phyloP scores from a whole-genome alignment of 2,113 vertebrate species.

The Silurus glanis region DNA sequence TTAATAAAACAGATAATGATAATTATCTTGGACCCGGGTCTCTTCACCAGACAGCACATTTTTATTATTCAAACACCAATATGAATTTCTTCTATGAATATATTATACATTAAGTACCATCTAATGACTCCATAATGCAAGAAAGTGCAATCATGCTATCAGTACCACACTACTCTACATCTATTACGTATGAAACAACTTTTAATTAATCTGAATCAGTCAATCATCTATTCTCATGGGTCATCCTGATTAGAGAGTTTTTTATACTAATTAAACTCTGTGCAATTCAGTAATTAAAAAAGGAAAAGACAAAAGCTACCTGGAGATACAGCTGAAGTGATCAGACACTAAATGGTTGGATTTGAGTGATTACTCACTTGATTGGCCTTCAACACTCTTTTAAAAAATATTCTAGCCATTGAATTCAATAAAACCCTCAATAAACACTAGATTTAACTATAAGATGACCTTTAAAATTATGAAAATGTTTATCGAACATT shows the following conservation, averaged over 20 bases:
- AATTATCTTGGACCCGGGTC: conserved; percentile 12
- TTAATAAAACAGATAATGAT: neutral
- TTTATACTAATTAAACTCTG: conserved; percentile 5
- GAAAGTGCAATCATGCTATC: conserved; percentile 4
- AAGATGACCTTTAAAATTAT: neutral
- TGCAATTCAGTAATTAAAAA: neutral
- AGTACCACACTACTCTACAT: neutral
- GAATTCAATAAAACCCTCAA: neutral
- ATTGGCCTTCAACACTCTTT: neutral
- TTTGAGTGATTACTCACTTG: neutral
- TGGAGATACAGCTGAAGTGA: neutral
- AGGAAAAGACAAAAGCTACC: neutral
- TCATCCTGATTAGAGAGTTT: conserved; percentile 12
- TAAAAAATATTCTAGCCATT: neutral
- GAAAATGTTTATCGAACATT: neutral
- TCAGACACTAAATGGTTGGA: neutral
- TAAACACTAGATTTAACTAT: neutral
- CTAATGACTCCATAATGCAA: conserved; percentile 26
- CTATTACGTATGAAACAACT: conserved; percentile 13
- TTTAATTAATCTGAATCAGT: conserved; percentile 20
- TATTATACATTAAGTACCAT: conserved; percentile 13
- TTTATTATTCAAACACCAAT: neutral
- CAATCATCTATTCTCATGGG: conserved; percentile 16
- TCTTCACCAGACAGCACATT: neutral
- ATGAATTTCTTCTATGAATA: conserved; percentile 14